Evolutionary conservation across 2,888 invertebrate genomes (phyloP), one percentile per base, ranked within the genome.

Genomic region (Drosophila nigricruria): DNA sequence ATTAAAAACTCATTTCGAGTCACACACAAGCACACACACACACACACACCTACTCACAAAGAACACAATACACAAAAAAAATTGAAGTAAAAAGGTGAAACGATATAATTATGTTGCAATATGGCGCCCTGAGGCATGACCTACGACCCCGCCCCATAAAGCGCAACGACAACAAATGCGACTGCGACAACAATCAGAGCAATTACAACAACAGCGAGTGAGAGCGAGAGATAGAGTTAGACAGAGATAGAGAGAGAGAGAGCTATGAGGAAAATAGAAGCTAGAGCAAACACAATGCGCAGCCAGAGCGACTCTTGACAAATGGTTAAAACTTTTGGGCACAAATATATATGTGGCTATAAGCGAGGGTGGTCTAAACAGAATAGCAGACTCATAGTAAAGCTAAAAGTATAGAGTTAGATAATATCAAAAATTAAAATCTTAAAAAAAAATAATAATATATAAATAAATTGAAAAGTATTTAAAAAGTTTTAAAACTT

Each of bases 61-160:
- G 20, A 12, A 8, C 14, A 12, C 43, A 47, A 49, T 52, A 34
- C 10, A 53, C 20, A 38, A 42, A 42, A 42, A n/a, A 70, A 47
- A 63, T 38, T 30, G 20, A 36, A 36, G 45, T 36, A 47, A 58
- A 86, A 86, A 82, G 81, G 81, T 83, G 74, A 88, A 86, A 76
- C 81, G 76, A 77, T 83, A 79, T 83, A 90, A 90, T 90, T 88
- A 86, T 87, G 89, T 86, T 87, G 87, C 90, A 90, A 88, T 65
- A 79, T 82, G 90, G 83, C 62, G 90, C 90, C 83, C 81, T 86
- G 90, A 81, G 86, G 87, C 86, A 81, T 85, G 84, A 85, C 84
- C 83, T 87, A 70, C 74, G 85, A 82, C 79, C 85, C 75, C 80
- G 36, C 38, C 27, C 54, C 38, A 64, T 25, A 50, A 50, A 49